phyloP scores from a whole-genome alignment of 1,140 invertebrate species.

The Drosophila sp. region DNA sequence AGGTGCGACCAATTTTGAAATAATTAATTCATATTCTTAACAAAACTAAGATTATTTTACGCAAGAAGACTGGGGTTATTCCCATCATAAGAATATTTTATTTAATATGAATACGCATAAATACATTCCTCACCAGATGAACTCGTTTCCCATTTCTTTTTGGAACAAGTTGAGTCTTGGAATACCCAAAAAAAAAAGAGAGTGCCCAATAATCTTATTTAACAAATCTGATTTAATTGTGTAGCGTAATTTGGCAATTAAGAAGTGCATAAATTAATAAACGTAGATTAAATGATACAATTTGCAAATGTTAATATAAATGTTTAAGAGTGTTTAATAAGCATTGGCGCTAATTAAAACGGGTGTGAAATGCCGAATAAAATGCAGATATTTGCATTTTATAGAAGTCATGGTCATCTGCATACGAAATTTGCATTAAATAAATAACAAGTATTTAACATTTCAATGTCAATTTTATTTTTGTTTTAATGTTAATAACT shows the following conservation, averaged over 20 bases:
- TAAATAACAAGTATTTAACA: constrained; percentile 7
- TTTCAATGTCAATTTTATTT: constrained; percentile 10
- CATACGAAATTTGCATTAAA: background rate
- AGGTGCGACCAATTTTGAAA: background rate
- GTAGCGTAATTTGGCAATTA: constrained; percentile 9
- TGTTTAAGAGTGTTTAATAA: constrained; percentile 16
- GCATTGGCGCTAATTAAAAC: constrained; percentile 13
- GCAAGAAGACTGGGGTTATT: constrained; percentile 15
- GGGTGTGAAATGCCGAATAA: constrained; percentile 38
- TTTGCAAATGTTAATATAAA: constrained; percentile 5
- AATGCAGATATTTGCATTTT: background rate
- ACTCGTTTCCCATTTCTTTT: constrained; percentile 23
- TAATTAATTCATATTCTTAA: constrained; percentile 19
- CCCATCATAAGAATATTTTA: constrained; percentile 30
- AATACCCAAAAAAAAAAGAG: background rate
- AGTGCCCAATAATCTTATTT: background rate
- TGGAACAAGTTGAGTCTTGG: constrained; percentile 27
- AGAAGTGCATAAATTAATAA: constrained; percentile 23
- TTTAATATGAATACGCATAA: constrained; percentile 24
- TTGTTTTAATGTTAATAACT: constrained; percentile 34
- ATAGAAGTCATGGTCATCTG: background rate
- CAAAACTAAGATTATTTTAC: constrained; percentile 27
- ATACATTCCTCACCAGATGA: constrained; percentile 17
- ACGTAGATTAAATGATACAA: background rate
- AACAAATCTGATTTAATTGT: constrained; percentile 24